phyloP scores from a whole-genome alignment of 2,888 invertebrate species.

The Amiota communis region DNA sequence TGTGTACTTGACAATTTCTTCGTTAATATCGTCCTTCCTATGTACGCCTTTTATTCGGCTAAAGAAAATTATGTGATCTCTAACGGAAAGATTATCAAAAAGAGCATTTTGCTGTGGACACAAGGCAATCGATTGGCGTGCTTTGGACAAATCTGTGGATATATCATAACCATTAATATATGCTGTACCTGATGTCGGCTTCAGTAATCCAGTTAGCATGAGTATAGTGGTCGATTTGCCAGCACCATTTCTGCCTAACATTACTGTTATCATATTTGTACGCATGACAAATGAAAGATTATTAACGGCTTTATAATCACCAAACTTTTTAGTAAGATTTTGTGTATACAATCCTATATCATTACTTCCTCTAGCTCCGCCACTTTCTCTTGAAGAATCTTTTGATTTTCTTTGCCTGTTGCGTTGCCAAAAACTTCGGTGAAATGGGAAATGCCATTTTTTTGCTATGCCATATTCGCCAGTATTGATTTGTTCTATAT shows the following conservation, averaged over 20 bases:
- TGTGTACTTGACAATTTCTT: constrained; percentile 79
- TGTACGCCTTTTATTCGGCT: constrained; percentile 80
- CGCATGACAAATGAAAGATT: constrained; percentile 84
- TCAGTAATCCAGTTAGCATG: constrained; percentile 85
- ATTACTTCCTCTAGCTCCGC: background rate
- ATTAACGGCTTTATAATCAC: constrained; percentile 76
- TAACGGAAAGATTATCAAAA: constrained; percentile 85
- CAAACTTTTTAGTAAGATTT: constrained; percentile 78
- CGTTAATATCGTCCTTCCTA: constrained; percentile 72
- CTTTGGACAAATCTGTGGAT: constrained; percentile 75
- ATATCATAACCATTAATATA: constrained; percentile 81
- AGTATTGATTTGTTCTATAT: constrained; percentile 87
- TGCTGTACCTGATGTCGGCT: constrained; percentile 80
- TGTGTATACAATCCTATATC: constrained; percentile 74
- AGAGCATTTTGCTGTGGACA: constrained; percentile 89
- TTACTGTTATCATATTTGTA: constrained; percentile 88
- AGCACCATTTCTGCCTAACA: constrained; percentile 85
- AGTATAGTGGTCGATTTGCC: constrained; percentile 94
- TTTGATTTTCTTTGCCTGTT: background rate
- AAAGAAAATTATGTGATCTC: constrained; percentile 87
- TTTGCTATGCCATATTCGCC: constrained; percentile 86
- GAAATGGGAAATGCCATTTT: constrained; percentile 85
- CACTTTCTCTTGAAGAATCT: constrained; percentile 28
- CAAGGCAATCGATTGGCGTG: constrained; percentile 80
- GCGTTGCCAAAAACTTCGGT: constrained; percentile 75